These are phyloP conservation scores for Aphaenogaster floridana DNA, from an alignment of 1,140 invertebrate species.

Conservation along the genomic window DNA sequence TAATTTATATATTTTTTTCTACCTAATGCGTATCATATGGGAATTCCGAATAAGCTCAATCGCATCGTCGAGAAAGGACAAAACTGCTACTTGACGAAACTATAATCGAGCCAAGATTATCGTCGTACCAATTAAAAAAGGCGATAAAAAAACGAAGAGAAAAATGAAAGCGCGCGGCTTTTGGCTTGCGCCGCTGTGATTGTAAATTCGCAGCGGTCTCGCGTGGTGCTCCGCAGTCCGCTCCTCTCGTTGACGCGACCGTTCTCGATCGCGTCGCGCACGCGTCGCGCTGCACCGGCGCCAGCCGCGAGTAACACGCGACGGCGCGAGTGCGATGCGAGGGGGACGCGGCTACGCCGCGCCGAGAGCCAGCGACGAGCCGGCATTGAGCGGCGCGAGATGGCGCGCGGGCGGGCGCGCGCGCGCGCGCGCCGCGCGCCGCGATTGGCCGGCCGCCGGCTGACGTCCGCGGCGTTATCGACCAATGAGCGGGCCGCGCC, in stretches of 20 bases:
- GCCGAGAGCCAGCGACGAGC: neutral
- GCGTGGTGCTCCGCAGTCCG: neutral
- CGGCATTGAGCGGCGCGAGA: constrained; percentile 13
- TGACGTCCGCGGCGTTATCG: constrained; percentile 81
- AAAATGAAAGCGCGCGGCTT: neutral
- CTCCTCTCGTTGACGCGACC: constrained; percentile 6
- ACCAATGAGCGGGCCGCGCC: constrained; percentile 77
- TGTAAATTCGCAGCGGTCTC: neutral
- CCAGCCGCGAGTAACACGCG: constrained; percentile 26
- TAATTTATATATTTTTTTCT: neutral
- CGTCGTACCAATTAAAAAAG: neutral
- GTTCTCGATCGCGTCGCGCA: constrained; percentile 14
- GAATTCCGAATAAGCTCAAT: neutral
- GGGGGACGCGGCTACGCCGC: constrained; percentile 16
- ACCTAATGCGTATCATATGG: neutral
- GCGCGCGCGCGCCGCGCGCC: constrained; percentile 60
- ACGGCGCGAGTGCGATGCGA: constrained; percentile 21
- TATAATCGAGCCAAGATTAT: neutral
- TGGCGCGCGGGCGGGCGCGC: constrained; percentile 58
- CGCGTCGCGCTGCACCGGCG: constrained; percentile 19
- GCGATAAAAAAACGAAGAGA: neutral
- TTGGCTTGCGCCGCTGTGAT: neutral
- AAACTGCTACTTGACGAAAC: neutral
- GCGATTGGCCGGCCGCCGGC: constrained; percentile 65
- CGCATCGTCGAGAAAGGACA: neutral